A percentile compares a stretch with the other conserved stretches of the same genome.
These are phyloP conservation scores for Chaetodon trifasciatus DNA, from an alignment of 2,797 vertebrate species.

Conservation along the genomic window DNA sequence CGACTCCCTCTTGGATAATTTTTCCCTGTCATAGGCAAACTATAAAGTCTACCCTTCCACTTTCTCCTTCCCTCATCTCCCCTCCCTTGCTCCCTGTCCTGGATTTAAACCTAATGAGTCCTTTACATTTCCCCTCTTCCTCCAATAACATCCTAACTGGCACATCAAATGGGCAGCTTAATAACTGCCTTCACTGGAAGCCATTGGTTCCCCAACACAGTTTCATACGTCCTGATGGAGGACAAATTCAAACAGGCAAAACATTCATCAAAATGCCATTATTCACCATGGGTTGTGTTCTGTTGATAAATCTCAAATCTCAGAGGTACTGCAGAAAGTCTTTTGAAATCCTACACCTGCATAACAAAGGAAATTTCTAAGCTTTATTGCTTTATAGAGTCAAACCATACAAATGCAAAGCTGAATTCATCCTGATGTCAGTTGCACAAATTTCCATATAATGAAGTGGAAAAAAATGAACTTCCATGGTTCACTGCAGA, in stretches of 20 bases:
- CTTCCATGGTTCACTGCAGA: slow-evolving; percentile 1
- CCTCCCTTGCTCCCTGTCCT: slow-evolving; percentile 42
- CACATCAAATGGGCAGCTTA: slow-evolving; percentile 53
- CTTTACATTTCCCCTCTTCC: slow-evolving; percentile 57
- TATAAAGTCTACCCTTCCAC: slow-evolving; percentile 53
- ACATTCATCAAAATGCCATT: slow-evolving; percentile 25
- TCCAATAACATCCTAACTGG: slow-evolving; percentile 59
- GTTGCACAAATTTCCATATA: neutral
- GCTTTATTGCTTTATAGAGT: neutral
- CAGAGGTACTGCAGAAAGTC: neutral
- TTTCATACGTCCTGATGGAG: slow-evolving; percentile 18
- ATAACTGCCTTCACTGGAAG: slow-evolving; percentile 35
- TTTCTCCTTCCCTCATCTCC: slow-evolving; percentile 52
- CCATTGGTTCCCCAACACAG: slow-evolving; percentile 4
- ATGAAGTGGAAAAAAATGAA: neutral
- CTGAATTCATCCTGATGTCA: neutral
- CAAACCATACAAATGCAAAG: slow-evolving; percentile 1
- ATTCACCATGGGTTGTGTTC: slow-evolving; percentile 19
- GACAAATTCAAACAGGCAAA: slow-evolving; percentile 48
- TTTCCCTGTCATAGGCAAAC: slow-evolving; percentile 53
- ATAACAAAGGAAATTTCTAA: slow-evolving; percentile 6
- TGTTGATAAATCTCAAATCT: slow-evolving; percentile 15
- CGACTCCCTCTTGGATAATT: slow-evolving; percentile 53
- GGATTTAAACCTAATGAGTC: slow-evolving; percentile 68
- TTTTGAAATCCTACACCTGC: slow-evolving; percentile 20